phyloP scores from a whole-genome alignment of 2,113 vertebrate species.

The Paracanthobrama guichenoti region DNA sequence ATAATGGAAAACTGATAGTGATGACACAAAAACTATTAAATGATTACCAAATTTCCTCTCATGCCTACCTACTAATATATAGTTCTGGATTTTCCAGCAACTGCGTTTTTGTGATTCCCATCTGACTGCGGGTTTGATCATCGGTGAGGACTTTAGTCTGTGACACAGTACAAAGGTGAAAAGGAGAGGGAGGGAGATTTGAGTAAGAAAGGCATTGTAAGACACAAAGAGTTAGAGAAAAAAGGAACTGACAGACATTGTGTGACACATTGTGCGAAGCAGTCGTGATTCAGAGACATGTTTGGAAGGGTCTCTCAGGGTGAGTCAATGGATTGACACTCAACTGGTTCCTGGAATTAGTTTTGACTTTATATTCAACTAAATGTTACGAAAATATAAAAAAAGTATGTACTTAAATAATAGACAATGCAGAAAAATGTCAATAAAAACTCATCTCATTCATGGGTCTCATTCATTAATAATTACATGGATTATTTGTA shows the following conservation, averaged over 20 bases:
- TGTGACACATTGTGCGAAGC: neutral
- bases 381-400: neutral
- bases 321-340: neutral
- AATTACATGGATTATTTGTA: too few species aligned
- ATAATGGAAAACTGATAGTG: too few species aligned
- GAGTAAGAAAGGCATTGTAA: constrained; percentile 40
- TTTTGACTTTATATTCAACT: neutral
- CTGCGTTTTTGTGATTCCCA: neutral
- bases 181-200: neutral
- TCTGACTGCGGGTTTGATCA: constrained; percentile 48
- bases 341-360: neutral
- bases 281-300: constrained; percentile 1
- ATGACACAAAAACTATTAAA: neutral
- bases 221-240: neutral
- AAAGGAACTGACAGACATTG: constrained; percentile 18
- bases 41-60: neutral
- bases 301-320: neutral
- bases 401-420: neutral
- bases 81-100: neutral
- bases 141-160: constrained; percentile 51
- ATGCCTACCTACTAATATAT: neutral
- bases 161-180: constrained; percentile 15
- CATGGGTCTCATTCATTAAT: too few species aligned
- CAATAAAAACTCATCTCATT: neutral
- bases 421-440: neutral